A percentile compares a stretch with the other conserved stretches of the same genome.
phyloP scores from a whole-genome alignment of 2,113 vertebrate species.

The Onychostoma macrolepis region DNA sequence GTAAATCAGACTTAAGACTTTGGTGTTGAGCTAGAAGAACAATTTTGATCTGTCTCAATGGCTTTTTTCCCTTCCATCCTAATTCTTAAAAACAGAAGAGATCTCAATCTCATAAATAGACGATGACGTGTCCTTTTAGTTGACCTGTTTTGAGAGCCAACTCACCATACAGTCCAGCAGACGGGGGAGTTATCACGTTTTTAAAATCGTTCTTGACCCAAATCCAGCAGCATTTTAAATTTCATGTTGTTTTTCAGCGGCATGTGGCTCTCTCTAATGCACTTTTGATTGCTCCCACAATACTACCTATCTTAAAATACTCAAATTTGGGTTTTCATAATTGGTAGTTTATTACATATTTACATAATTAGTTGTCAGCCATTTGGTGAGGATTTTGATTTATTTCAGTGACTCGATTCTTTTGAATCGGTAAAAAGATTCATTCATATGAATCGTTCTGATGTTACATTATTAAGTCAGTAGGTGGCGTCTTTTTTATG shows the following conservation, averaged over 20 bases:
- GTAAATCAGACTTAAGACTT: background rate
- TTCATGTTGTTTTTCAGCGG: constrained; percentile 55
- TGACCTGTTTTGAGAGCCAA: constrained; percentile 31
- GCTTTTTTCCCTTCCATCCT: constrained; percentile 9
- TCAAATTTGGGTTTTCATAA: constrained; percentile 20
- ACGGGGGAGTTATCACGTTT: constrained; percentile 63
- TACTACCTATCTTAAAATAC: constrained; percentile 4
- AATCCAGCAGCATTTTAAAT: constrained; percentile 64
- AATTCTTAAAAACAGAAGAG: constrained; percentile 43
- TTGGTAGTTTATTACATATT: background rate
- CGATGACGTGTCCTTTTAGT: constrained; percentile 34
- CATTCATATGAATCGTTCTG: background rate
- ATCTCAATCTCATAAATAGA: constrained; percentile 47
- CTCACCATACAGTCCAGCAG: constrained; percentile 60
- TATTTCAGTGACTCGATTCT: background rate
- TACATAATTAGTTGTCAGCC: background rate
- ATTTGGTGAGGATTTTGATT: background rate
- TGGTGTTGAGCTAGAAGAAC: background rate
- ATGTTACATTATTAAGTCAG: background rate
- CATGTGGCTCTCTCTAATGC: constrained; percentile 21
- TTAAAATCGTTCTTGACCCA: constrained; percentile 64
- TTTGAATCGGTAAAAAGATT: background rate
- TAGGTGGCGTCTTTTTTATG: background rate
- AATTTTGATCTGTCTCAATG: background rate
- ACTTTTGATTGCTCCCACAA: constrained; percentile 43